Evolutionary conservation across 2,113 vertebrate species (phyloP).

Genomic region (Centropus bengalensis): DNA sequence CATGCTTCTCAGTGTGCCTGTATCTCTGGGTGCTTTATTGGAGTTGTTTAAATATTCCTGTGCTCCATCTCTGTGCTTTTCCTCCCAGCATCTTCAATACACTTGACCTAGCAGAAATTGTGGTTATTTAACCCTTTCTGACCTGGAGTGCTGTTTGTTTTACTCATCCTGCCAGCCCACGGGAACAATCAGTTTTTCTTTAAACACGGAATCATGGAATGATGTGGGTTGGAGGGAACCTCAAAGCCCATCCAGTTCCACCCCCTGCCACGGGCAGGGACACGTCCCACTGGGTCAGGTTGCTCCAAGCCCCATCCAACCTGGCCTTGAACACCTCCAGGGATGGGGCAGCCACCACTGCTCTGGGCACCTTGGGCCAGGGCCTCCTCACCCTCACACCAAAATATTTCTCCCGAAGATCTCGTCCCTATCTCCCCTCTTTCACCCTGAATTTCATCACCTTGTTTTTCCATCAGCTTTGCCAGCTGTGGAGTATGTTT

Average conservation of each 20-base stretch:
- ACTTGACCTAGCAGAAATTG: not conserved
- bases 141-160: not conserved
- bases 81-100: too few species aligned
- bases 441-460: not conserved
- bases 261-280: too few species aligned
- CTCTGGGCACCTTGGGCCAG: too few species aligned
- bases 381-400: too few species aligned
- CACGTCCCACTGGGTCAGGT: too few species aligned
- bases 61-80: not conserved
- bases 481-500: not conserved
- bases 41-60: not conserved
- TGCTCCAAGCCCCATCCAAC: too few species aligned
- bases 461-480: not conserved
- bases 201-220: not conserved
- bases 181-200: rapidly evolving
- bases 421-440: too few species aligned
- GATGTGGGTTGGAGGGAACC: too few species aligned
- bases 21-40: not conserved
- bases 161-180: not conserved
- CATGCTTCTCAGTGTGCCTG: not conserved
- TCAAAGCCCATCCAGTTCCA: too few species aligned
- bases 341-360: too few species aligned
- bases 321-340: too few species aligned
- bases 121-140: not conserved
- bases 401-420: too few species aligned